phyloP scores from a whole-genome alignment of 30 jellyfish, hydroid and myxozoan genomes.

The Chironex yamaguchii region DNA sequence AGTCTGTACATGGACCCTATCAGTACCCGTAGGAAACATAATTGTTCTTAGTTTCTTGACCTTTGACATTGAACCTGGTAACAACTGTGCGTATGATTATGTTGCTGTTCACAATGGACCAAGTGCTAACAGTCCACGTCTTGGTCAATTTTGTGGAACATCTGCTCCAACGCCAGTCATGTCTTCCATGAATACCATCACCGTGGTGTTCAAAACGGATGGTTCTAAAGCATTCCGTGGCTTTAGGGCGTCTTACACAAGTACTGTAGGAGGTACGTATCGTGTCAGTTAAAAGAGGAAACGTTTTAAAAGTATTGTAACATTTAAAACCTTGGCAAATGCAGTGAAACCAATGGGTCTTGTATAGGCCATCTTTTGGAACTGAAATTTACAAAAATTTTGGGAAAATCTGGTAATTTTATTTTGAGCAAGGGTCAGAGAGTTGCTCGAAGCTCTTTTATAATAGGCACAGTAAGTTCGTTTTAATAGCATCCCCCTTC shows the following conservation, averaged over 20 bases:
- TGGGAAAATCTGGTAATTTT: no score
- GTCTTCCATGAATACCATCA: conserved; percentile 54
- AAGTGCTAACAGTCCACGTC: conserved; percentile 40
- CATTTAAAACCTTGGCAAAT: no score
- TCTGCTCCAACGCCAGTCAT: conserved; percentile 49
- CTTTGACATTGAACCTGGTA: conserved; percentile 68
- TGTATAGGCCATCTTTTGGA: no score
- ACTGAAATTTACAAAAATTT: no score
- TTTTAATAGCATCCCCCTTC: no score
- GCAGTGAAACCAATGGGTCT: no score
- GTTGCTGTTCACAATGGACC: conserved; percentile 76
- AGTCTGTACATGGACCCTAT: conserved; percentile 65
- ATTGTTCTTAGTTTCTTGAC: conserved; percentile 52
- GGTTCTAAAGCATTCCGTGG: conserved; percentile 76
- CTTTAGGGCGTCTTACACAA: conserved; percentile 44
- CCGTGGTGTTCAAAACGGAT: conserved; percentile 55
- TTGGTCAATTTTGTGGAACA: conserved; percentile 63
- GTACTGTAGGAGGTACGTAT: conserved; percentile 58
- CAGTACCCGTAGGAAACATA: conserved; percentile 50
- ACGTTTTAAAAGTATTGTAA: no score
- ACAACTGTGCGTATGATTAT: conserved; percentile 58
- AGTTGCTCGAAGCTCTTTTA: no score
- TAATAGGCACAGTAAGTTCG: no score
- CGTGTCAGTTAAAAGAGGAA: not conserved
- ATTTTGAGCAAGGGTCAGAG: no score